These are phyloP conservation scores for Haplotaxodon microlepis DNA, from an alignment of 2,113 vertebrate species.

Conservation along the genomic window DNA sequence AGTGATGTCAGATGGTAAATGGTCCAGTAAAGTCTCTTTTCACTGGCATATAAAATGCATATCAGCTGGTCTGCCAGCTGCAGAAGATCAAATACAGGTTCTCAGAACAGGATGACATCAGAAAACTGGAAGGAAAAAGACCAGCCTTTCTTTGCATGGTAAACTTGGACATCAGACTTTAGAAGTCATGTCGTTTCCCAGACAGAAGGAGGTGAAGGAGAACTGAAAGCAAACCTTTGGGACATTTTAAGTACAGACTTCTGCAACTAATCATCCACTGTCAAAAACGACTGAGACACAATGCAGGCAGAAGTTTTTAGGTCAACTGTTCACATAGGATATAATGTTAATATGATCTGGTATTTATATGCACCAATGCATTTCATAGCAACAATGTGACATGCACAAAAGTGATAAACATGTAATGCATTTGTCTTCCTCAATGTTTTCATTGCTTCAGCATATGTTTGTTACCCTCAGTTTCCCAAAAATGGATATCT, in stretches of 20 bases:
- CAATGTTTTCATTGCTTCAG: neutral
- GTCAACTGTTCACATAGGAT: neutral
- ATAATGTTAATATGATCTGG: neutral
- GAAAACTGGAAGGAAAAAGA: constrained; percentile 42
- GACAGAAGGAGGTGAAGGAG: constrained; percentile 12
- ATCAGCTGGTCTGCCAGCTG: constrained; percentile 48
- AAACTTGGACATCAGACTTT: constrained; percentile 4
- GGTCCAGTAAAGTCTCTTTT: constrained; percentile 45
- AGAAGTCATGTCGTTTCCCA: constrained; percentile 52
- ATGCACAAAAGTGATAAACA: neutral
- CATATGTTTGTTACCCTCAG: neutral
- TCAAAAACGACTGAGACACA: constrained; percentile 40
- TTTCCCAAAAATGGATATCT: neutral
- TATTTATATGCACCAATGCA: neutral
- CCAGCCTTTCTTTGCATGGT: constrained; percentile 18
- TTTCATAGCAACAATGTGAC: neutral
- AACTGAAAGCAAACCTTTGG: constrained; percentile 38
- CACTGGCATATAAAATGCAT: constrained; percentile 54
- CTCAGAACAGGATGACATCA: constrained; percentile 42
- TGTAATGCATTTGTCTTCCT: neutral
- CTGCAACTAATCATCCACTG: constrained; percentile 59
- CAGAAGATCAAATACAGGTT: constrained; percentile 57
- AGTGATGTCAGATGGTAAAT: constrained; percentile 45
- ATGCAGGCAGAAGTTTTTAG: neutral
- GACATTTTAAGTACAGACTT: constrained; percentile 46